These are phyloP conservation scores for Aphaenogaster floridana DNA, from an alignment of 1,140 invertebrate genomes.

Conservation along the genomic window DNA sequence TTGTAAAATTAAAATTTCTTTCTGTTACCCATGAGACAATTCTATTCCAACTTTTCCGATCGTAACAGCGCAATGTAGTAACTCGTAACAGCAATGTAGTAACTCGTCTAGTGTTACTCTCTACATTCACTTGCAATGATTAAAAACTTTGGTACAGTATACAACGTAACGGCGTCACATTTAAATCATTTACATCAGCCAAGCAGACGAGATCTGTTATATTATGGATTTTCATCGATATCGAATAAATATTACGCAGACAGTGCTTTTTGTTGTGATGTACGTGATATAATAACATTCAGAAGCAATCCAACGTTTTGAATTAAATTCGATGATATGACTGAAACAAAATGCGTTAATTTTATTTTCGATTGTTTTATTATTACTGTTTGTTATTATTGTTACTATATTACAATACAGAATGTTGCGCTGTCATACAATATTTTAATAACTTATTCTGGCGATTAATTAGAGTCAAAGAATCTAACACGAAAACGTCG, in stretches of 20 bases:
- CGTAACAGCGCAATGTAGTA: neutral
- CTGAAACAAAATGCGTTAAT: conserved; percentile 50
- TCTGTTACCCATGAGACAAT: neutral
- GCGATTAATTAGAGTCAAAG: neutral
- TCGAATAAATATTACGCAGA: conserved; percentile 39
- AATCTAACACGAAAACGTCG: neutral
- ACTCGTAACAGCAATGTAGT: neutral
- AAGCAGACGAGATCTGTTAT: conserved; percentile 16
- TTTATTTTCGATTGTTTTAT: conserved; percentile 40
- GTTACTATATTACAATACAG: neutral
- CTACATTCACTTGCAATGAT: conserved; percentile 1
- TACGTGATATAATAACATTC: conserved; percentile 14
- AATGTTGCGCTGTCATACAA: neutral
- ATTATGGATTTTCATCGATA: conserved; percentile 30
- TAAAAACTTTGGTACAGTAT: neutral
- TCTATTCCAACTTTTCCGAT: conserved; percentile 7
- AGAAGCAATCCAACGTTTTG: conserved; percentile 14
- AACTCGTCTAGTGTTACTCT: neutral
- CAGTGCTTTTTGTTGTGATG: conserved; percentile 39
- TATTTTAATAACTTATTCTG: conserved; percentile 24
- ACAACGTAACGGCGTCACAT: neutral
- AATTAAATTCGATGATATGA: conserved; percentile 45
- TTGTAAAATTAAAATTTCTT: neutral
- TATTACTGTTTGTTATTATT: conserved; percentile 31
- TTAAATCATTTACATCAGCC: conserved; percentile 5